Conservation (phyloP, 2,113 vertebrate species). For the Felis chaus region DNA sequence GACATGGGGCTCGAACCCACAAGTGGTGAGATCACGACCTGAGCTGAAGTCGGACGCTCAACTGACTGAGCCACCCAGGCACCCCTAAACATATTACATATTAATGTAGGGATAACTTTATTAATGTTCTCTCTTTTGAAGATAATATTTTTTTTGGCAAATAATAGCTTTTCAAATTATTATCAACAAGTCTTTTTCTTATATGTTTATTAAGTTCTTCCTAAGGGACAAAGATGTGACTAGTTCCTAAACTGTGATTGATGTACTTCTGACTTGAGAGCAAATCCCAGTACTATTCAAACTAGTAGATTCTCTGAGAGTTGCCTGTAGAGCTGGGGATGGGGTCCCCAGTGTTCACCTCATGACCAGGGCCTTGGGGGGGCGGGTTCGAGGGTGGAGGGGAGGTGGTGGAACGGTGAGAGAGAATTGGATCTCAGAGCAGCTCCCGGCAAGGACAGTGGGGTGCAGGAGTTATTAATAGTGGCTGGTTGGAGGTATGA, state of each 20-base stretch:
- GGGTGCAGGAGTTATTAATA: not conserved
- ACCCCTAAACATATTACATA: too few relatives aligned
- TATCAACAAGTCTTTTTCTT: not conserved
- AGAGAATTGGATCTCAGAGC: not conserved
- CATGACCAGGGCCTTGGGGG: not conserved
- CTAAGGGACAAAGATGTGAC: not conserved
- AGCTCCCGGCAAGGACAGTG: not conserved
- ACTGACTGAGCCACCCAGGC: too few relatives aligned
- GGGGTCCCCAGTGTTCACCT: accelerated
- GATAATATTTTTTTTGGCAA: not conserved
- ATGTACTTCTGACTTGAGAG: not conserved
- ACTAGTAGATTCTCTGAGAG: not conserved
- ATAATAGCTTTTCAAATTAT: not conserved
- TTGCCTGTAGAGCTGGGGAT: not conserved
- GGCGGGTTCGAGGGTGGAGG: not conserved
- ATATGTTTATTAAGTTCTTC: not conserved
- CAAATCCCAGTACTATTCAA: not conserved
- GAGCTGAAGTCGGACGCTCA: too few relatives aligned
- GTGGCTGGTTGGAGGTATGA: accelerated
- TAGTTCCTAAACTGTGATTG: not conserved
- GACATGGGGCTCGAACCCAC: too few relatives aligned
- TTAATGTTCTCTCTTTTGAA: not conserved
- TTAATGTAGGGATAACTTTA: not conserved
- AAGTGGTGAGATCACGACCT: too few relatives aligned
- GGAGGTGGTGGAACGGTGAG: not conserved